Base-by-base conservation (phyloP, 2,888 invertebrate species). In the Heliconius hortense region DNA sequence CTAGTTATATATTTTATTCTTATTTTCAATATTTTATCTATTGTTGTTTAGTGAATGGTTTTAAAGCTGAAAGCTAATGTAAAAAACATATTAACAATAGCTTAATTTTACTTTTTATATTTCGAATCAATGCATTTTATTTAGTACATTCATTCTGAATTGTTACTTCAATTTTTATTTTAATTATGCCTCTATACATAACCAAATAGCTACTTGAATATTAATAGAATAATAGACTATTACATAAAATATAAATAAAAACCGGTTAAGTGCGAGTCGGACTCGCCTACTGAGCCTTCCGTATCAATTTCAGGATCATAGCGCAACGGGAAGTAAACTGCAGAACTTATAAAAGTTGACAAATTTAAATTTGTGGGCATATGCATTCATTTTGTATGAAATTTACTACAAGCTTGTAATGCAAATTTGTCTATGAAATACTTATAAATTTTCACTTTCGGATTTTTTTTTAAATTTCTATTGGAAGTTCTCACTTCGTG, bases 101-200 rank as follows among this genome's bases (percentile, higher is more conserved):
- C 21, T 63, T 21, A 63, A 21, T 3, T 13, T 63, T 39, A 64
- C 31, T 39, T n/a, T n/a, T 15, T 13, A 35, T 39, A 35, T 64
- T n/a, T 64, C 35, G 31, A 39, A 24, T n/a, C n/a, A 64, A 64
- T 64, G n/a, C 13, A 64, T 64, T 64, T 64, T 35, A 39, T 39
- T 35, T 35, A 64, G 31, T n/a, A 64, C 64, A 39, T 64, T 64
- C 39, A 64, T 13, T 39, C 13, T 64, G 35, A 39, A 28, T 60
- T 26, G 64, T 64, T 64, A 39, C 24, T 64, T 39, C 39, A 64
- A 64, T 35, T n/a, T 63, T 64, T 35, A 64, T 60, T 60, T 26
- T 60, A 60, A 60, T 60, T 60, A 60, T 60, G 0, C 35, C 64
- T 64, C 4, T 39, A 24, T 64, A 35, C n/a, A n/a, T n/a, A 4